Evolutionary conservation across 2,797 vertebrate genomes (phyloP).

Genomic region (Antennarius maculatus): DNA sequence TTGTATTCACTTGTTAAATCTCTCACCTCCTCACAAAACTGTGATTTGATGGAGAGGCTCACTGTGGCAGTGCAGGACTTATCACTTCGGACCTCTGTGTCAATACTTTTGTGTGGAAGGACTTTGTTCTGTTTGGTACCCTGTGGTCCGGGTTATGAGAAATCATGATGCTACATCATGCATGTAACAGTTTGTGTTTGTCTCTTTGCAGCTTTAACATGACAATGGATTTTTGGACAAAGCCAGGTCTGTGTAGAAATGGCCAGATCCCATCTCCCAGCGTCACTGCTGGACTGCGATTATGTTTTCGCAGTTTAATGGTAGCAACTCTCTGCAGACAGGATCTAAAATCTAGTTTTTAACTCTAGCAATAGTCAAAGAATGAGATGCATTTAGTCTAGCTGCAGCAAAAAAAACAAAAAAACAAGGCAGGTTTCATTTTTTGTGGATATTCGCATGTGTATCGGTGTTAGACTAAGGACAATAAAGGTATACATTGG

Average conservation of each 20-base stretch:
- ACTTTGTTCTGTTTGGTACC: not conserved
- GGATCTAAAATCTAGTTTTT: not conserved
- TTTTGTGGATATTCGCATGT: not conserved
- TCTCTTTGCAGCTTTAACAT: not conserved
- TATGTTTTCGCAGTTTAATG: slow-evolving; percentile 6
- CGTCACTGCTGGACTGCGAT: not conserved
- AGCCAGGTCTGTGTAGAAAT: not conserved
- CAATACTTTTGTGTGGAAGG: not conserved
- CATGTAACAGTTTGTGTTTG: not conserved
- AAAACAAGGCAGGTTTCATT: slow-evolving; percentile 6
- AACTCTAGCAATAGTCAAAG: not conserved
- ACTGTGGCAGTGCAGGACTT: not conserved
- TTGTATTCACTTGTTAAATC: slow-evolving; percentile 21
- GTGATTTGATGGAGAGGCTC: not conserved
- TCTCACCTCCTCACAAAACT: slow-evolving; percentile 16
- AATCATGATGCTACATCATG: not conserved
- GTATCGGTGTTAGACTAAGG: not conserved
- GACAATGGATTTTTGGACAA: not conserved
- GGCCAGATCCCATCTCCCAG: not conserved
- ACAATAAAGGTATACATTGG: too few relatives aligned
- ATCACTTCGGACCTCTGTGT: not conserved
- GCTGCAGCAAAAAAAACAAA: too few relatives aligned
- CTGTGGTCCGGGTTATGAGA: not conserved
- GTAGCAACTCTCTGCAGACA: slow-evolving; percentile 8
- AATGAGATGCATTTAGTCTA: not conserved